Evolutionary conservation across 2,113 vertebrate genomes (phyloP), one percentile per base, ranked within the genome.

Genomic region (Ancistrus triradiatus): DNA sequence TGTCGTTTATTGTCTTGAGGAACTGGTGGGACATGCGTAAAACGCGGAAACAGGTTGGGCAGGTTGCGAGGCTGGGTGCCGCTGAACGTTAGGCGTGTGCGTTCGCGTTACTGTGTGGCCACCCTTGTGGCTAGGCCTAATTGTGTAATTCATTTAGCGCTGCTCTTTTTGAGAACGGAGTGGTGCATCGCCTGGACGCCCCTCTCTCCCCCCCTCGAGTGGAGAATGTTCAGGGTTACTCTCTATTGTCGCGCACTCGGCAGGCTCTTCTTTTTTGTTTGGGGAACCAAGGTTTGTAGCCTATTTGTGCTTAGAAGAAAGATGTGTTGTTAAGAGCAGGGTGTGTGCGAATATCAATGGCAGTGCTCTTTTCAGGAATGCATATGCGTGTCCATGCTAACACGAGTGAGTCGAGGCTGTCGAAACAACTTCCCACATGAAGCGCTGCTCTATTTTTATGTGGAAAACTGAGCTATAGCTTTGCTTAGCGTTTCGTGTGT

Each of bases 231-330:
- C 72, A 69, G 66, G 72, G 72, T 61, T 65, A 69, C 61, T 14
- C 58, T 7, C 66, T 59, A 74, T 69, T 66, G 62, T 61, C 42
- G 49, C 56, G 43, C 61, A 74, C 72, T 74, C 71, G 1, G 27
- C 56, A 49, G 49, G 61, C 50, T 59, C 58, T 55, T 69, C 50
- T 33, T n/a, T n/a, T n/a, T n/a, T n/a, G n/a, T n/a, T n/a, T n/a
- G n/a, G n/a, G n/a, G n/a, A 64, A 66, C 61, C 66, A 69, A 74
- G 72, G 72, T 37, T n/a, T 60, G 43, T 49, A 55, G 72, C 37
- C 56, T 48, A 60, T 59, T n/a, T 35, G 19, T 66, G 51, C 61
- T 40, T n/a, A 60, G 28, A 31, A 65, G 56, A 66, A 66, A 19
- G 55, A 59, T 57, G 55, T 27, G 55, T 10, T 15, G 31, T 52